Conservation (phyloP, 2,113 vertebrate species). For the Atractosteus spatula region DNA sequence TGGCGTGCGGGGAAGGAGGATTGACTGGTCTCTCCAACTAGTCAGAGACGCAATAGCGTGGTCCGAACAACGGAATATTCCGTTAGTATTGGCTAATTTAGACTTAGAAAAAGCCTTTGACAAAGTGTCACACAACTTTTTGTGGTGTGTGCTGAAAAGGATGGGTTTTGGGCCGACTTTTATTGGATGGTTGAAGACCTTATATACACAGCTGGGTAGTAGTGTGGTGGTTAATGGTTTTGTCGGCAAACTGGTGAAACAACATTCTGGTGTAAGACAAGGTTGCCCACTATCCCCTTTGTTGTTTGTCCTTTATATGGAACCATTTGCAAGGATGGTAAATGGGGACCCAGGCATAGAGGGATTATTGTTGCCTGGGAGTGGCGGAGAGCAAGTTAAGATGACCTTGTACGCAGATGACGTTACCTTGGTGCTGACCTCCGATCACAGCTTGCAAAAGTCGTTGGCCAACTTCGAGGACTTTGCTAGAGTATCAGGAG, state of each 20-base stretch:
- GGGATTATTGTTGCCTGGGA: slow-evolving; percentile 8
- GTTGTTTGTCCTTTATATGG: slow-evolving; percentile 9
- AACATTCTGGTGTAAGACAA: slow-evolving; percentile 14
- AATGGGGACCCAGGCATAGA: background rate
- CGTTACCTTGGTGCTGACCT: slow-evolving; percentile 1
- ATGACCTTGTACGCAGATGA: slow-evolving; percentile 8
- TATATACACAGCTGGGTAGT: slow-evolving; percentile 11
- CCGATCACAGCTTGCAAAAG: background rate
- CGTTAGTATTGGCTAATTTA: slow-evolving; percentile 10
- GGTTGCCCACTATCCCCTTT: slow-evolving; percentile 15
- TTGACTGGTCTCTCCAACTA: background rate
- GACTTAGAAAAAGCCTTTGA: slow-evolving; percentile 17
- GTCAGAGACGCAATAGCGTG: background rate
- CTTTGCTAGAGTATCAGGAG: too few species aligned
- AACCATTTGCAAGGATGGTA: slow-evolving; percentile 1
- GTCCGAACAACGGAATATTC: background rate
- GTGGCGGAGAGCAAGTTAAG: slow-evolving; percentile 1
- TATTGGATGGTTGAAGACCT: background rate
- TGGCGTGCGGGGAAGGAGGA: background rate
- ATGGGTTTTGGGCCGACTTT: slow-evolving; percentile 1
- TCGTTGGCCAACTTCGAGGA: background rate
- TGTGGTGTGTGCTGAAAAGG: slow-evolving; percentile 1
- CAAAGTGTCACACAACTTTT: background rate
- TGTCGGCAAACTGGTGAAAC: background rate
- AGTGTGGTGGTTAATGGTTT: slow-evolving; percentile 6